Base-by-base conservation (phyloP, 64 coral and sea anemone species). In the Montipora efflorescens region DNA sequence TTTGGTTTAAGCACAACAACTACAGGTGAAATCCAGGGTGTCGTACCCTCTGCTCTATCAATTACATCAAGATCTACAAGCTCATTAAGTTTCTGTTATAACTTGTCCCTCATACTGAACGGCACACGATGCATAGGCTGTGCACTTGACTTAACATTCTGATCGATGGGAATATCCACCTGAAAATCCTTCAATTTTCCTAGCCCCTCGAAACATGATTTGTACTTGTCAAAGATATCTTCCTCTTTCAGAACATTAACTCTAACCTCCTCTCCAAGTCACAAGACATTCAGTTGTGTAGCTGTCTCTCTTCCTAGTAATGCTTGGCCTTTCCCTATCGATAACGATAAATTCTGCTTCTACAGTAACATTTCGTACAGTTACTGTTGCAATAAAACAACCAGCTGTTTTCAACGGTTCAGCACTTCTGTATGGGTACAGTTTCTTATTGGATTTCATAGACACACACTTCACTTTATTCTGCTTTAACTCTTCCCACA, bases 181-280 rank as follows among this genome's bases (percentile, higher is more conserved):
- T 78, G 47, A 50, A 79, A 90, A 79, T 79, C 88, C 53, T 77
- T 90, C 18, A 90, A 59, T 36, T 90, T 90, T 67, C 88, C 88
- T 48, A 90, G 47, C 5, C 88, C 88, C 49, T 57, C 53, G 36
- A 90, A 90, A 59, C 74, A 61, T 55, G 70, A 73, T n/a, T 90
- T 90, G 88, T 77, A 90, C 49, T 90, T 76, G 9, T 59, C 52
- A 59, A 79, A 64, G 47, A 62, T 59, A 16, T 75, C 19, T 47
- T 90, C 48, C 23, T 90, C 51, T 18, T 14, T 57, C 53, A 90
- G 50, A 59, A 48, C 11, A 70, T 87, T 87, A 28, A 87, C 66
- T 15, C 47, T n/a, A 70, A 87, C 44, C 14, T 74, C 25, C 18
- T 45, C 18, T 13, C 71, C 28, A 43, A 74, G 71, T 8, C 71